A percentile compares a stretch with the other conserved stretches of the same genome.
phyloP scores from a whole-genome alignment of 1,140 invertebrate genomes.

The Bombus pyrosoma region DNA sequence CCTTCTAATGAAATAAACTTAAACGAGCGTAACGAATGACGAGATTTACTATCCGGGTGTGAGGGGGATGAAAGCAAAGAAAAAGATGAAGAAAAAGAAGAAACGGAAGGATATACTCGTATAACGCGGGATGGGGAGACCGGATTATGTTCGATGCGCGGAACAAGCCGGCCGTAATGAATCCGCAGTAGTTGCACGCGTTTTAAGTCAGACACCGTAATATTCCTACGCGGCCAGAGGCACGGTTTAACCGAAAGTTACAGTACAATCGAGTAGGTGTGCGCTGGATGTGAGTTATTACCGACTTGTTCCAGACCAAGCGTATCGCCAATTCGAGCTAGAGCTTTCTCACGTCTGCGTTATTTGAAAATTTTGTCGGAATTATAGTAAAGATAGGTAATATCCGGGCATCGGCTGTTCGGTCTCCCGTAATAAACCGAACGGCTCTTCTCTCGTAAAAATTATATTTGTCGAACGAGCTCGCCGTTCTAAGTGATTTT shows the following conservation, averaged over 20 bases:
- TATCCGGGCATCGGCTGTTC: not conserved
- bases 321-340: conserved; percentile 4
- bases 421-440: not conserved
- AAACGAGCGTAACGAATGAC: no score
- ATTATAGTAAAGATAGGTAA: conserved; percentile 6
- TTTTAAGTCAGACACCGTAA: conserved; percentile 61
- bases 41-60: no score
- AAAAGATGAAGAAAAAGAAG: no score
- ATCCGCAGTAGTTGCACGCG: conserved; percentile 40
- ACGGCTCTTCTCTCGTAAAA: no score
- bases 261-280: conserved; percentile 44
- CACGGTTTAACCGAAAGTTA: conserved; percentile 40
- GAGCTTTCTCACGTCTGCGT: conserved; percentile 15
- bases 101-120: no score
- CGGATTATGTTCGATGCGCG: conserved; percentile 12
- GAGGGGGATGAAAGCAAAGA: no score
- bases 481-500: no score
- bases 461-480: no score
- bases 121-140: not conserved
- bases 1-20: no score
- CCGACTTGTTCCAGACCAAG: conserved; percentile 29
- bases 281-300: conserved; percentile 47
- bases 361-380: conserved; percentile 34
- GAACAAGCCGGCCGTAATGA: conserved; percentile 48
- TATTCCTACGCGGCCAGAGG: conserved; percentile 35